A percentile compares a stretch with the other conserved stretches of the same genome.
Evolutionary conservation across 2,113 vertebrate genomes (phyloP).

Genomic region (Haemorhous mexicanus): DNA sequence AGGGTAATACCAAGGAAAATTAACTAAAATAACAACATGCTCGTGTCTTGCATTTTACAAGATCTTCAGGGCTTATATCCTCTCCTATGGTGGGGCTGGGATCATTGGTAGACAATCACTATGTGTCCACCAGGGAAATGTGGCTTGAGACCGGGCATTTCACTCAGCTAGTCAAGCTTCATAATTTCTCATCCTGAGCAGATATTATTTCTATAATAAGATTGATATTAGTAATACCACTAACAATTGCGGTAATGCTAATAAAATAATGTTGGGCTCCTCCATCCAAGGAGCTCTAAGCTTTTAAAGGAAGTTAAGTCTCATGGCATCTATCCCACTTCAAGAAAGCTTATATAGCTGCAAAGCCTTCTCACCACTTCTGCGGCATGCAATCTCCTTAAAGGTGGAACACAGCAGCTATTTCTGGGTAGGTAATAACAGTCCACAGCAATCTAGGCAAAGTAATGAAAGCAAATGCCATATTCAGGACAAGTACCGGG

Average conservation of each 20-base stretch:
- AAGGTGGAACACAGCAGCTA: slow-evolving; percentile 36
- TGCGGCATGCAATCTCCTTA: not conserved
- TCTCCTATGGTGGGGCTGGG: not conserved
- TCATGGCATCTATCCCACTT: slow-evolving; percentile 12
- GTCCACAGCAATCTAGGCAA: not conserved
- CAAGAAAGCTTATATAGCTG: not conserved
- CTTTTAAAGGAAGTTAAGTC: slow-evolving; percentile 25
- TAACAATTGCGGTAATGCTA: not conserved
- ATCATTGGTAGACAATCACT: fast-evolving
- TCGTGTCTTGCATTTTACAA: not conserved
- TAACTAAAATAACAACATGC: not conserved
- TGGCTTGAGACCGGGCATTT: not conserved
- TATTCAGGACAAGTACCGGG: not conserved
- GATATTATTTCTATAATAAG: not conserved
- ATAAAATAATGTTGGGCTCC: slow-evolving; percentile 28
- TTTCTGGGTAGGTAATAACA: slow-evolving; percentile 21
- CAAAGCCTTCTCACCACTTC: not conserved
- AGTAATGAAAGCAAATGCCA: slow-evolving; percentile 8
- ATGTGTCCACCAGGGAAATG: not conserved
- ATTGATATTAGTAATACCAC: slow-evolving; percentile 15
- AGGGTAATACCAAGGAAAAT: not conserved
- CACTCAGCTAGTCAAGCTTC: not conserved
- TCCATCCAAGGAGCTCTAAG: not conserved
- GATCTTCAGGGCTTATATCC: not conserved
- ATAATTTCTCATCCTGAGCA: not conserved